These are phyloP conservation scores for Metridium senile DNA, from an alignment of 92 coral and sea anemone species.

Conservation along the genomic window DNA sequence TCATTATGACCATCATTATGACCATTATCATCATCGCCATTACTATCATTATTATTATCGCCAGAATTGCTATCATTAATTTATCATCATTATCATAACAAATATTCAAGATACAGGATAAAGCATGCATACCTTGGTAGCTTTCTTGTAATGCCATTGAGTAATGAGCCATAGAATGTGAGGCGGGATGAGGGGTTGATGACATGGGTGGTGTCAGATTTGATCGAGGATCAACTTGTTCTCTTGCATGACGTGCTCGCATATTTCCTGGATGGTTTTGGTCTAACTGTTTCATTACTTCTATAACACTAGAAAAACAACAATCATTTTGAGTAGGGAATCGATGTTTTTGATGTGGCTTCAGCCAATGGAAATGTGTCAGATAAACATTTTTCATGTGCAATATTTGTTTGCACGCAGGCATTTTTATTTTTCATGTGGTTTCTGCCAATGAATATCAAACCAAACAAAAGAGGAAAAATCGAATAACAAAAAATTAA, in stretches of 20 bases:
- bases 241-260: constrained; percentile 26
- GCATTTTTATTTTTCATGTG: too few relatives aligned
- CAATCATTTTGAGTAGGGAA: too few relatives aligned
- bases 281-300: constrained; percentile 89
- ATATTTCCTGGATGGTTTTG: constrained; percentile 21
- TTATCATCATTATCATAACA: too few relatives aligned
- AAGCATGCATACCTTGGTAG: too few relatives aligned
- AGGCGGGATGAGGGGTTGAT: constrained; percentile 26
- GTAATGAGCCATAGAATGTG: constrained; percentile 40
- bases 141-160: constrained; percentile 22
- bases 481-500: too few relatives aligned
- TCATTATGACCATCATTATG: neutral
- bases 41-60: neutral
- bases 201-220: constrained; percentile 12
- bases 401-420: too few relatives aligned
- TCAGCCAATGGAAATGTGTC: neutral
- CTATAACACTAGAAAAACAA: constrained; percentile 59
- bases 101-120: too few relatives aligned
- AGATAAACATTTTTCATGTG: neutral
- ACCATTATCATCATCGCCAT: neutral
- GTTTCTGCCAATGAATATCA: too few relatives aligned
- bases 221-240: constrained; percentile 19
- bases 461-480: too few relatives aligned
- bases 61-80: neutral
- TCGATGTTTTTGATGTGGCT: too few relatives aligned